Evolutionary conservation across 2,113 vertebrate genomes (phyloP), one percentile per base, ranked within the genome.

Genomic region (Forbesichthys papilliferus): DNA sequence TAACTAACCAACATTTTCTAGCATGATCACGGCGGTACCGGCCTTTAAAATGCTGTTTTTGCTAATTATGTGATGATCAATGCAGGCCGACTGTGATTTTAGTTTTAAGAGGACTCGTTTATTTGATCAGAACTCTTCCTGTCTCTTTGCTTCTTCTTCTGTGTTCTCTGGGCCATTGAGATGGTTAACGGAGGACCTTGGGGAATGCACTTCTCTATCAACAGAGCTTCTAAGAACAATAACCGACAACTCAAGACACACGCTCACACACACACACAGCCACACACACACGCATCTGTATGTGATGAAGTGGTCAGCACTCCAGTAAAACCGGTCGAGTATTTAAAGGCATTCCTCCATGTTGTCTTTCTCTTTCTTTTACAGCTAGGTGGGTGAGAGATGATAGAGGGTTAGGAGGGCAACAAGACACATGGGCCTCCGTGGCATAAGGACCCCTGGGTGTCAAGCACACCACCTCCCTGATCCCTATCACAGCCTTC

Each of bases 261-360:
- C 73, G 42, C 42, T 16, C 46, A 53, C 62, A 13, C 58, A 5
- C 33, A 58, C 62, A 63, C 71, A 54, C 66, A 18, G 27, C 7
- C 62, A 13, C 58, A 5, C 33, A 58, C 62, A 63, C 71, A 54
- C 66, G 82, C 88, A 89, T 89, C 87, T 88, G 87, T 16, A 55
- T 69, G 66, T 86, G 75, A 86, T 87, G 86, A 87, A 88, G 82
- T 78, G 86, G 87, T 86, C 84, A 79, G 79, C 14, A 16, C 69
- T 69, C 79, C 76, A 81, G 86, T 89, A 88, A 89, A 89, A 87
- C 60, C 53, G 75, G 75, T 79, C 61, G 83, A 85, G 82, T 76
- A 79, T 86, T 89, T 86, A 88, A 84, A 88, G 88, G 69, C 85
- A 88, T 90, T 90, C 88, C 83, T 84, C 16, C 77, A 27, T 27